phyloP scores from a whole-genome alignment of 2,888 invertebrate species.

The Rhingia rostrata region DNA sequence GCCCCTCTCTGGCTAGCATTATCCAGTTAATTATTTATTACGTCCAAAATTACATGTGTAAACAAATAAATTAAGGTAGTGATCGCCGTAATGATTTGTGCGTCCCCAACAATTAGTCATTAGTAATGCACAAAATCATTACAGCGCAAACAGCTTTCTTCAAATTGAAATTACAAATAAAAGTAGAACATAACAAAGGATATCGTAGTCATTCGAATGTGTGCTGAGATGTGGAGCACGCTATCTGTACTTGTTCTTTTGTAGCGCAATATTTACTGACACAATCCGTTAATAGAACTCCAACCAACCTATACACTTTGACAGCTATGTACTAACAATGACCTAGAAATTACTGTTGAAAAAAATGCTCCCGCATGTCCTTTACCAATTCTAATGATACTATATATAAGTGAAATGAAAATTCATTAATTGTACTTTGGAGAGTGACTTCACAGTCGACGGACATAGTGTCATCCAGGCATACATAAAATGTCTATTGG shows the following conservation, averaged over 20 bases:
- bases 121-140: slow-evolving; percentile 57
- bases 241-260: slow-evolving; percentile 30
- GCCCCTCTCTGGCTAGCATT: too few relatives aligned
- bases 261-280: slow-evolving; percentile 42
- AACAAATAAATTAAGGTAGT: too few relatives aligned
- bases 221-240: slow-evolving; percentile 33
- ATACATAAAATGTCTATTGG: slow-evolving; percentile 28
- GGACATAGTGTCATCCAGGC: slow-evolving; percentile 46
- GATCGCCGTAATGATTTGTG: slow-evolving; percentile 42
- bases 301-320: slow-evolving; percentile 19
- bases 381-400: slow-evolving; percentile 40
- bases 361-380: slow-evolving; percentile 35
- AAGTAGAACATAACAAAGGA: slow-evolving; percentile 31
- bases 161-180: slow-evolving; percentile 39
- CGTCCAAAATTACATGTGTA: too few relatives aligned
- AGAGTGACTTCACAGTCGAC: slow-evolving; percentile 57
- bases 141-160: slow-evolving; percentile 26
- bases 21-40: not conserved
- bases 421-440: slow-evolving; percentile 63
- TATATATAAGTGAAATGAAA: slow-evolving; percentile 42
- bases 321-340: slow-evolving; percentile 36
- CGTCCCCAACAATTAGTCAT: slow-evolving; percentile 23
- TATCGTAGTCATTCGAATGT: slow-evolving; percentile 12
- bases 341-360: slow-evolving; percentile 50
- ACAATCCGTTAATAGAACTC: slow-evolving; percentile 48